phyloP scores from a whole-genome alignment of 2,888 invertebrate genomes.

The Serripes groenlandicus region DNA sequence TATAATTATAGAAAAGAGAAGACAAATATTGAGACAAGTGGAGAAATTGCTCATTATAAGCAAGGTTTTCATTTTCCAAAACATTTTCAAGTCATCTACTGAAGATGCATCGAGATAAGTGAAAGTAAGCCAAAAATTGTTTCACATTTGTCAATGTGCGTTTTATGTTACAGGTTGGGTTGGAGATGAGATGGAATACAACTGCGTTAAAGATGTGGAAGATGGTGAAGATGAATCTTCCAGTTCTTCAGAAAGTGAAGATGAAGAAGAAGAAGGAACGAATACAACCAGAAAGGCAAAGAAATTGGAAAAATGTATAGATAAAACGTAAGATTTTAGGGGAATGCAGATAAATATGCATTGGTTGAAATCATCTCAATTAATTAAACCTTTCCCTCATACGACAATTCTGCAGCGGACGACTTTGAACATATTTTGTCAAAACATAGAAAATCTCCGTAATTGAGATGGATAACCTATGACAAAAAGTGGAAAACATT shows the following conservation, averaged over 20 bases:
- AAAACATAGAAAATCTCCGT: no score
- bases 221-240: constrained; percentile 48
- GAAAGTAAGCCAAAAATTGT: no score
- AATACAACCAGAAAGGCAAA: constrained; percentile 43
- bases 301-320: constrained; percentile 54
- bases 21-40: neutral
- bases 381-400: no score
- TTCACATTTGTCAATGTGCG: neutral
- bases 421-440: no score
- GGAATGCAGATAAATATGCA: no score
- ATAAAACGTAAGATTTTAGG: constrained; percentile 66
- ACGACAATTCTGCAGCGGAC: no score
- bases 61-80: neutral
- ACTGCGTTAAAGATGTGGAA: constrained; percentile 31
- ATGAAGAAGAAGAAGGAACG: constrained; percentile 39
- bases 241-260: constrained; percentile 56
- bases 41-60: neutral
- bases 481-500: no score
- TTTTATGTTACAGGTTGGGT: constrained; percentile 72
- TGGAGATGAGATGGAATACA: constrained; percentile 72
- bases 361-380: no score
- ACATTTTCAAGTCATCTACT: no score
- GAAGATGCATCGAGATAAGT: no score
- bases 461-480: no score
- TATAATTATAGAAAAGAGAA: neutral